These are phyloP conservation scores for Tauraco hartlaubi DNA, from an alignment of 2,797 vertebrate genomes.

Conservation along the genomic window DNA sequence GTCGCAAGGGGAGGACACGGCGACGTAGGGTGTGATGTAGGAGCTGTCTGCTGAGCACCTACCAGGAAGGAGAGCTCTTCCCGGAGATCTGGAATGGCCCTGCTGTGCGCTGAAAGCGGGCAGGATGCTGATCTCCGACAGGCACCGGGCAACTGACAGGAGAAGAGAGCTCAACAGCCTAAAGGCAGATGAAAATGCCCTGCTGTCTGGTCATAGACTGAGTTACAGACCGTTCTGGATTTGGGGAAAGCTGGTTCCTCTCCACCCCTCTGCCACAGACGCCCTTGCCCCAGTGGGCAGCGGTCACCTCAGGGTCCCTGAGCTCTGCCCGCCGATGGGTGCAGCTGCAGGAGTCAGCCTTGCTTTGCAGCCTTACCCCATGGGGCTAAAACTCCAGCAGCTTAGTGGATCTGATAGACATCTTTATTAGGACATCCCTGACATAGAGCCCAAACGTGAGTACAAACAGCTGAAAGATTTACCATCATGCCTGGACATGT, in stretches of 20 bases:
- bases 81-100: rapidly evolving
- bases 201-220: background rate
- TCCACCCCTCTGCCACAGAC: background rate
- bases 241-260: background rate
- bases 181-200: background rate
- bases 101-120: background rate
- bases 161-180: background rate
- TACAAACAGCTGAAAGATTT: background rate
- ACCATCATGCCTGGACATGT: rapidly evolving
- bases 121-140: background rate
- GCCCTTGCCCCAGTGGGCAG: background rate
- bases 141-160: background rate
- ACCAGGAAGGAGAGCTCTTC: background rate
- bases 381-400: background rate
- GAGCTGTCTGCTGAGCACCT: background rate
- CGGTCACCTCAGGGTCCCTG: background rate
- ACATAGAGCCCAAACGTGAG: background rate
- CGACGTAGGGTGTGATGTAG: background rate
- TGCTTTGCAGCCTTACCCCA: background rate
- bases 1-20: background rate
- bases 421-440: background rate
- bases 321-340: rapidly evolving
- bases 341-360: background rate
- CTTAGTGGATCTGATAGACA: background rate
- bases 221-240: background rate